A percentile compares a stretch with the other conserved stretches of the same genome.
Conservation (phyloP, 2,113 vertebrate genomes). For the Trichechus manatus region DNA sequence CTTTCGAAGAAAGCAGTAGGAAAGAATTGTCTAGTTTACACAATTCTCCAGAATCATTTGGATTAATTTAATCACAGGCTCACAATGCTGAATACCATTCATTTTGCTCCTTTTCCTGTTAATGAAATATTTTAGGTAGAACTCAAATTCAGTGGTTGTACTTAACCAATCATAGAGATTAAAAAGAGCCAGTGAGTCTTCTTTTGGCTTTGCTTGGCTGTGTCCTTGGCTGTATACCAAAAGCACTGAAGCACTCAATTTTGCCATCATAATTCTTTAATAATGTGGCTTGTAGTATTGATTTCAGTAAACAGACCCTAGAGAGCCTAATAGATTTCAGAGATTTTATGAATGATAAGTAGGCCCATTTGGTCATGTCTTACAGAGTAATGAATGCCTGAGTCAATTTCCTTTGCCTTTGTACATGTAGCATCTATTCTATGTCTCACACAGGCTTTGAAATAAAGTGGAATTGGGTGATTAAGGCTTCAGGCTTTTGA, state of each 20-base stretch:
- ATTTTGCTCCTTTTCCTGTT: constrained; percentile 26
- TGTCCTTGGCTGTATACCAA: constrained; percentile 62
- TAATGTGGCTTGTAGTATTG: constrained; percentile 76
- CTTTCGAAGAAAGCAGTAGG: not conserved
- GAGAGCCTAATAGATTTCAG: constrained; percentile 67
- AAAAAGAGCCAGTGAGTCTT: constrained; percentile 19
- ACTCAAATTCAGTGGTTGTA: not conserved
- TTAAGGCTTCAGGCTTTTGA: not conserved
- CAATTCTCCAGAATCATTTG: not conserved
- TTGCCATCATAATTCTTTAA: constrained; percentile 68
- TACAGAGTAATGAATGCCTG: constrained; percentile 54
- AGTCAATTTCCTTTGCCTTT: constrained; percentile 57
- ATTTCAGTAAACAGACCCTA: constrained; percentile 69
- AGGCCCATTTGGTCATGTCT: constrained; percentile 52
- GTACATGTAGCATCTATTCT: not conserved
- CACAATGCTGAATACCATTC: not conserved
- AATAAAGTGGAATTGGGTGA: not conserved
- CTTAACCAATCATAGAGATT: constrained; percentile 44
- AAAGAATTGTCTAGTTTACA: not conserved
- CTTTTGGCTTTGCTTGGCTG: constrained; percentile 52
- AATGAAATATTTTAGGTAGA: not conserved
- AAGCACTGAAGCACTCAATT: constrained; percentile 66
- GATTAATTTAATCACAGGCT: not conserved
- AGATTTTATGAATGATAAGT: constrained; percentile 72
- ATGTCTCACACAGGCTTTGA: not conserved